Evolutionary conservation across 2,888 invertebrate species (phyloP).

Genomic region (Lycophotia porphyrea): DNA sequence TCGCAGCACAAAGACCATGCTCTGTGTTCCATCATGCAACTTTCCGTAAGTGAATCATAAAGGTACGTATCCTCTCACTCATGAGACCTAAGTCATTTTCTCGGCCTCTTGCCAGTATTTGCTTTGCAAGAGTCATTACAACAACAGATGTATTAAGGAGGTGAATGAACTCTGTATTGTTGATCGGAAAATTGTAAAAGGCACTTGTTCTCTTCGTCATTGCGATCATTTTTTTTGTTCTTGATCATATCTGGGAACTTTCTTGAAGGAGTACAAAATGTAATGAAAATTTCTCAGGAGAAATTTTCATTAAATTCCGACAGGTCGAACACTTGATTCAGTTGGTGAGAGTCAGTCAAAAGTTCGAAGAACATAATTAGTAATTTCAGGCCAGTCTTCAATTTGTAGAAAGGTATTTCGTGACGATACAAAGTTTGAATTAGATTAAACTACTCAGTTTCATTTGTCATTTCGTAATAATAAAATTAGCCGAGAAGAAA

Average conservation of each 20-base stretch:
- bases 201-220: too few relatives aligned
- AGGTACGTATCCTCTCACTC: constrained; percentile 1
- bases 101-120: constrained; percentile 20
- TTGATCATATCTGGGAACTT: too few relatives aligned
- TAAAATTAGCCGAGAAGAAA: constrained; percentile 12
- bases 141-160: not conserved
- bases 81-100: not conserved
- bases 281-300: constrained; percentile 17
- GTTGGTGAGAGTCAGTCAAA: constrained; percentile 32
- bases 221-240: too few relatives aligned
- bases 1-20: not conserved
- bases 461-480: constrained; percentile 43
- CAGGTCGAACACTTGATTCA: constrained; percentile 16
- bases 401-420: constrained; percentile 41
- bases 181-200: constrained; percentile 2
- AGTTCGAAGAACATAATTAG: constrained; percentile 41
- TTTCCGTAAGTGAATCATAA: not conserved
- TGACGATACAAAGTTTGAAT: constrained; percentile 47
- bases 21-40: not conserved
- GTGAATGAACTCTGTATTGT: not conserved
- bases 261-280: not conserved
- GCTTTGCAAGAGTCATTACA: not conserved
- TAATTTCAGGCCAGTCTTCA: constrained; percentile 50
- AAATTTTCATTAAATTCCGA: too few relatives aligned
- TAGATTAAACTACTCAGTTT: constrained; percentile 41